Evolutionary conservation across 1,140 invertebrate genomes (phyloP).

Genomic region (Agraylea sexmaculata): DNA sequence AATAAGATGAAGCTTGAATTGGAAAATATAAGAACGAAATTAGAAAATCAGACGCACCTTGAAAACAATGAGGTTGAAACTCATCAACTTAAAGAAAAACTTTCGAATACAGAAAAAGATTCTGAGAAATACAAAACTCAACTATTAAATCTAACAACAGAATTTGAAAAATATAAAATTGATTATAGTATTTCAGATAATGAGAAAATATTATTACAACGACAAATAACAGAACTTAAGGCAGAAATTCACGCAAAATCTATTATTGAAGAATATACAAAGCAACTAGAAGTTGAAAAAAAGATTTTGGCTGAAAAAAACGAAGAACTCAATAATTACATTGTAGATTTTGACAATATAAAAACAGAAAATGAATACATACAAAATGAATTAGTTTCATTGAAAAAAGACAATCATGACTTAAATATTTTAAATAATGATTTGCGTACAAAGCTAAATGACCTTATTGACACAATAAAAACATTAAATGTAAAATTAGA

Average conservation of each 20-base stretch:
- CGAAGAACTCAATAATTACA: constrained; percentile 3
- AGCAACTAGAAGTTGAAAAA: constrained; percentile 22
- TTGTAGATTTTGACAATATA: constrained; percentile 26
- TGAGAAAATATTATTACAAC: constrained; percentile 35
- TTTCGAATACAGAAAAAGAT: constrained; percentile 27
- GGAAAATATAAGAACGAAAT: constrained; percentile 33
- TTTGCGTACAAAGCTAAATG: constrained; percentile 17
- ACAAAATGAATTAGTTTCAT: constrained; percentile 18
- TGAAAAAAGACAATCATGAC: constrained; percentile 24
- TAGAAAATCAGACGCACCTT: constrained; percentile 36
- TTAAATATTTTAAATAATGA: constrained; percentile 21
- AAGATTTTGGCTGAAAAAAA: background rate
- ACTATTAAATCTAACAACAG: constrained; percentile 26
- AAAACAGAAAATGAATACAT: no score
- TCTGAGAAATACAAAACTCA: constrained; percentile 32
- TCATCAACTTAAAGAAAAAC: constrained; percentile 26
- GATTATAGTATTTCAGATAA: constrained; percentile 36
- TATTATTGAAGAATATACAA: constrained; percentile 17
- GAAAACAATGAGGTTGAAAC: constrained; percentile 29
- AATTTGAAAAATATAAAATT: constrained; percentile 35
- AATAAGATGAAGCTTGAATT: constrained; percentile 30
- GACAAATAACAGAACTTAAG: constrained; percentile 32
- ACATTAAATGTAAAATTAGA: background rate
- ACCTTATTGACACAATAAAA: background rate
- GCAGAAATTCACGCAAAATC: constrained; percentile 19